A percentile compares a stretch with the other conserved stretches of the same genome.
Conservation (phyloP, 1,140 invertebrate genomes). For the Ostrea edulis region DNA sequence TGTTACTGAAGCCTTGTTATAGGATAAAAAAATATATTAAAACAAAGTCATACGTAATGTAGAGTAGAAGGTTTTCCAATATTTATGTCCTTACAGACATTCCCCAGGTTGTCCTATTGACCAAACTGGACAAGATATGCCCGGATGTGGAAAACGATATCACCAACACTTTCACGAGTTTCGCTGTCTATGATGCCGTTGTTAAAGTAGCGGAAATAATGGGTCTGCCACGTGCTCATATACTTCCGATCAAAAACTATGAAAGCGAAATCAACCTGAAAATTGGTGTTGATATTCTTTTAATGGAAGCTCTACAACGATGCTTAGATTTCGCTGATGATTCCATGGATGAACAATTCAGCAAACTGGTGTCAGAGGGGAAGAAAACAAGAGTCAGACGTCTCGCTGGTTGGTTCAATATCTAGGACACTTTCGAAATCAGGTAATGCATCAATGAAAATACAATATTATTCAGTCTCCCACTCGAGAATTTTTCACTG, state of each 20-base stretch:
- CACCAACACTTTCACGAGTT: constrained; percentile 8
- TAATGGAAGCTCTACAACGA: constrained; percentile 42
- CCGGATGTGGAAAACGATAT: constrained; percentile 20
- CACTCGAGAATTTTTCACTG: too few species aligned
- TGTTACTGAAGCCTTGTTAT: too few species aligned
- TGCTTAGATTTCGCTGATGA: constrained; percentile 57
- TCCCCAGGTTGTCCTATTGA: constrained; percentile 39
- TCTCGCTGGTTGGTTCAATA: too few species aligned
- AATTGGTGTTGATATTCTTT: constrained; percentile 48
- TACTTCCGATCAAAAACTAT: constrained; percentile 59
- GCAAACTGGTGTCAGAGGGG: not conserved
- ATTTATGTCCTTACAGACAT: constrained; percentile 22
- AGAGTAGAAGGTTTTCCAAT: too few species aligned
- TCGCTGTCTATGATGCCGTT: constrained; percentile 42
- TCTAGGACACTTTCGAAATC: too few species aligned
- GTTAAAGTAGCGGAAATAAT: constrained; percentile 51
- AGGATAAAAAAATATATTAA: too few species aligned
- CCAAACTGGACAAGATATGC: constrained; percentile 53
- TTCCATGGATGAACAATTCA: constrained; percentile 46
- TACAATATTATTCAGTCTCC: too few species aligned
- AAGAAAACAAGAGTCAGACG: not conserved
- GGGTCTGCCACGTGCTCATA: too few species aligned
- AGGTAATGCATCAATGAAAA: too few species aligned
- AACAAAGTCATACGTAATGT: too few species aligned
- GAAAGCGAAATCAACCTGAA: constrained; percentile 53